Base-by-base conservation (phyloP, 2,113 vertebrate species). In the Phainopepla nitens region DNA sequence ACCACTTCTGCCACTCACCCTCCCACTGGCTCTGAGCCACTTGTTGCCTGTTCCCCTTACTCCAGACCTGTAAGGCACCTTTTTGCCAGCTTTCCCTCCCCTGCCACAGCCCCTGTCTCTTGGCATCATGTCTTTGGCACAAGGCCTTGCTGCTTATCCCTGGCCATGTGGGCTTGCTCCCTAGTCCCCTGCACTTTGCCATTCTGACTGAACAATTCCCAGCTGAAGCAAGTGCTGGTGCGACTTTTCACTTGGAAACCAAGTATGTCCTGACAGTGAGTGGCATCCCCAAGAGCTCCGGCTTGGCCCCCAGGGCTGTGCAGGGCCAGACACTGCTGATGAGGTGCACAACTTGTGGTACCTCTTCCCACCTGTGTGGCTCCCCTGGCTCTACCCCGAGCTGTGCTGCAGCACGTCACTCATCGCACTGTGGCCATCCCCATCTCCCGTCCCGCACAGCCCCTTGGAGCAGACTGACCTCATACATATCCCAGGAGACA, bases 391-490 rank as follows among this genome's bases (percentile, higher is more conserved):
- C 39, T 56, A n/a, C 28, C 39, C 47, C 72, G 39, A 41, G 68
- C 72, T 45, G n/a, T 41, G 68, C 54, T 24, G 39, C 25, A 76
- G 57, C 62, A 66, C 45, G 9, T 20, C 70, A 20, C n/a, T 49
- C 60, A 35, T 29, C n/a, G 62, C 58, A 62, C 58, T 4, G 1
- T 11, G 47, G 51, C 50, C 8, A 5, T 58, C 49, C 53, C 21
- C 39, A 53, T 9, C 69, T 61, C 82, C 53, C 0, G 0, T 41
- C 47, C 70, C 2, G 0, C 66, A 54, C 11, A 42, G 35, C 33
- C 60, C 27, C 66, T 33, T 28, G 39, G 28, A 66, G 49, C 33
- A 71, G 57, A 33, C 19, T 31, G 69, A 68, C 8, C 7, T 17
- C 29, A 36, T 24, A 15, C 29, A 36, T 24, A 15, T 17, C 54